Evolutionary conservation across 2,888 invertebrate genomes (phyloP), one percentile per base, ranked within the genome.

Genomic region (Cataglyphis rosenhaueri): DNA sequence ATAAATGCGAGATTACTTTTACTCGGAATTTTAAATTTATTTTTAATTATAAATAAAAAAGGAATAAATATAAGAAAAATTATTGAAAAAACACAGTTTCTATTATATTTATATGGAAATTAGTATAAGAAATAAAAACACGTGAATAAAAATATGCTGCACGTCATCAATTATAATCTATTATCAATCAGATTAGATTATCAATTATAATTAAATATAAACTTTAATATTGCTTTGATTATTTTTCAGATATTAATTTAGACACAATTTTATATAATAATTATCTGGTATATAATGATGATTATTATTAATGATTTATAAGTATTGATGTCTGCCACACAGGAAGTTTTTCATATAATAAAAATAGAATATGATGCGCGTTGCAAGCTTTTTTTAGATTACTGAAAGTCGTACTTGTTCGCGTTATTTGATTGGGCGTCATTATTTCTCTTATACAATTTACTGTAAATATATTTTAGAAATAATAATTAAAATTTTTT

Each of bases 311-410:
- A 78, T 68, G 68, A 78, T 70, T 21, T 25, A 12, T 12, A 4
- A 68, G 12, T 18, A 57, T 86, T 71, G 81, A 73, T 66, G 41
- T 10, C 21, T 1, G 29, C 15, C 55, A 44, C 18, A 44, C 1
- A 35, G 35, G 38, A 57, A 41, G 1, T 48, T 68, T 62, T 68
- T 84, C 21, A 15, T 25, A n/a, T 61, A 70, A 59, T 82, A 81
- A 79, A 86, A 87, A 87, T 88, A 87, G 84, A 48, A 41, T 66
- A 78, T 87, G 88, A 88, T 81, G 84, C 59, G 78, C 41, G 12
- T 8, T 44, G 18, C 18, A 18, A 68, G 61, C 75, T 70, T 55
- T 66, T 85, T 73, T 86, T 79, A 76, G 73, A 57, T 65, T 18
- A n/a, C 32, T 68, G 32, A 68, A 55, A 78, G 57, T n/a, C 15